Percentiles rank a stretch among this genome's conserved stretches.
Conservation (phyloP, 2,888 invertebrate genomes). For the Cheilosia scutellata region DNA sequence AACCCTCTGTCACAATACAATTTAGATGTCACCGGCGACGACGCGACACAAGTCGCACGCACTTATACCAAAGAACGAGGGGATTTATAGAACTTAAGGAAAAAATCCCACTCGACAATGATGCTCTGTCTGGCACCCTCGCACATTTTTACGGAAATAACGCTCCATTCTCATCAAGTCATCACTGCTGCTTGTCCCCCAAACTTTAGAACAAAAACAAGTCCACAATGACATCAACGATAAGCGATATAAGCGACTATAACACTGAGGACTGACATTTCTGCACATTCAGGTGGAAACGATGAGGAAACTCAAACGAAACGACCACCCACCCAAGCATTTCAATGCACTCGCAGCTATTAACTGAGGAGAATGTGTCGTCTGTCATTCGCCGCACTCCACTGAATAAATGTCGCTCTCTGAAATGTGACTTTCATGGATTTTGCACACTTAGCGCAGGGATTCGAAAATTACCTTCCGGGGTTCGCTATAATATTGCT, state of each 20-base stretch:
- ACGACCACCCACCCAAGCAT: conserved; percentile 23
- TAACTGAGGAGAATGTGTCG: conserved; percentile 22
- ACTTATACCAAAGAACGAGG: conserved; percentile 20
- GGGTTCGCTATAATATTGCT: conserved; percentile 13
- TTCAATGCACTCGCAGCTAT: conserved; percentile 33
- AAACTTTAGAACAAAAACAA: conserved; percentile 19
- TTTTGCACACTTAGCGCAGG: conserved; percentile 28
- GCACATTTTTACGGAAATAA: conserved; percentile 42
- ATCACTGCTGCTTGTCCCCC: conserved; percentile 26
- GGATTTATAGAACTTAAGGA: conserved; percentile 14
- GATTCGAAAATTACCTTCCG: conserved; percentile 41
- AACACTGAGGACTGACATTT: background rate
- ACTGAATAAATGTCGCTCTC: conserved; percentile 31
- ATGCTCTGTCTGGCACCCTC: conserved; percentile 44
- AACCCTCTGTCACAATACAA: conserved; percentile 49
- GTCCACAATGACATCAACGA: conserved; percentile 4
- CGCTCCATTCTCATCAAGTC: conserved; percentile 28
- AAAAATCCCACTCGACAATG: conserved; percentile 35
- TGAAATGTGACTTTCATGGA: conserved; percentile 47
- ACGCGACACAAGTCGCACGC: conserved; percentile 54
- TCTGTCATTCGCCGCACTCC: conserved; percentile 20
- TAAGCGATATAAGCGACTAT: background rate
- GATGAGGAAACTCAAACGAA: conserved; percentile 19
- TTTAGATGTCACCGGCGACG: conserved; percentile 33
- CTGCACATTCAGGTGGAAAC: conserved; percentile 43